A percentile compares a stretch with the other conserved stretches of the same genome.
phyloP scores from a whole-genome alignment of 1,140 invertebrate species.

The Neodiprion pinetum region DNA sequence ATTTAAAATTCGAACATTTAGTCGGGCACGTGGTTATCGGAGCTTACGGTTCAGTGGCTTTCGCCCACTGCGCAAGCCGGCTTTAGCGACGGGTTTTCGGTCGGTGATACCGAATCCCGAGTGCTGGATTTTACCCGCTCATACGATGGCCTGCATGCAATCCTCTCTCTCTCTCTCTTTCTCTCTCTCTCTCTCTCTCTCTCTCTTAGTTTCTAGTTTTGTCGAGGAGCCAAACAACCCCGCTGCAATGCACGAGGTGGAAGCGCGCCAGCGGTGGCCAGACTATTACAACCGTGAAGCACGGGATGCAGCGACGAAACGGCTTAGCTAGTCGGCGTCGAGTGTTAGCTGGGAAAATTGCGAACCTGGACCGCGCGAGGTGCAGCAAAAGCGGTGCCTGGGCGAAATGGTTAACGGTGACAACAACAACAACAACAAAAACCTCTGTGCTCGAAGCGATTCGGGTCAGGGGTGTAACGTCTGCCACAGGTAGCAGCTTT shows the following conservation, averaged over 20 bases:
- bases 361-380: not conserved
- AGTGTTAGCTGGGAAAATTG: too few relatives aligned
- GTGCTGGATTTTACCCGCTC: too few relatives aligned
- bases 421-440: too few relatives aligned
- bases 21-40: slow-evolving; percentile 38
- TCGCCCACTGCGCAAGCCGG: not conserved
- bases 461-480: not conserved
- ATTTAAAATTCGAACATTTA: slow-evolving; percentile 36
- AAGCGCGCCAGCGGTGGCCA: not conserved
- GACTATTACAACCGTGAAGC: not conserved
- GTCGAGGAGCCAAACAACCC: slow-evolving; percentile 20
- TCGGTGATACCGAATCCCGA: too few relatives aligned
- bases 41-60: slow-evolving; percentile 34
- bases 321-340: too few relatives aligned
- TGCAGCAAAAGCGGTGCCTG: too few relatives aligned
- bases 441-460: not conserved
- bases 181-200: too few relatives aligned
- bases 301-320: too few relatives aligned
- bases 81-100: too few relatives aligned
- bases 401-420: too few relatives aligned
- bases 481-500: not conserved
- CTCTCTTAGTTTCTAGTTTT: slow-evolving; percentile 8
- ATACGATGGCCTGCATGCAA: too few relatives aligned
- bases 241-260: not conserved
- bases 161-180: too few relatives aligned